Base-by-base conservation (phyloP, 2,888 invertebrate species). In the Bellardia pandia region DNA sequence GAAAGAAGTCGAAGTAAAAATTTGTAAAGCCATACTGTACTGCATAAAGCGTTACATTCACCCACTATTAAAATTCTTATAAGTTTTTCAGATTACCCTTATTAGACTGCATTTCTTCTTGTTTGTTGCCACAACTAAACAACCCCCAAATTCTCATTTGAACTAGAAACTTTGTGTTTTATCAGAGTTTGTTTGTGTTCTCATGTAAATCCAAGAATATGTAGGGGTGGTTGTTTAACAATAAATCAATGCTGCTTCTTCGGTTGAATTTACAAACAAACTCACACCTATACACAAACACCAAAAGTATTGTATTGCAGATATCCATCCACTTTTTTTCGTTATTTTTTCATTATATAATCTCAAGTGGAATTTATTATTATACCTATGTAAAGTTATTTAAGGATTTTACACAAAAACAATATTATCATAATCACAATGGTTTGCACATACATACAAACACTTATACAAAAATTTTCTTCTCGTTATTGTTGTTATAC, bases 291-390 rank as follows among this genome's bases (percentile, higher is more conserved):
- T 42, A 78, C 62, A 53, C 60, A 51, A 40, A 66, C 11, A 53
- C 8, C n/a, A 76, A 53, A 9, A 14, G 16, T 23, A 58, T 72
- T 64, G 2, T 77, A 14, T 40, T 76, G 16, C 76, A 68, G 9
- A 48, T 77, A 30, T 80, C 13, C 8, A 30, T 72, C 13, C 5
- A 16, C 14, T 69, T 48, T 71, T 16, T 42, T 48, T 14, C n/a
- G 7, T 58, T 16, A n/a, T 30, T 40, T 75, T 82, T n/a, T 33
- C 42, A 80, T 86, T 86, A 86, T 86, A 86, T 86, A 86, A 83
- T 78, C 58, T 45, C n/a, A 75, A 69, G 23, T 72, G 64, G 37
- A 71, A 56, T 77, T 64, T 71, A 30, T 42, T 33, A n/a, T 33
- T 33, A 3, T 53, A n/a, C n/a, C n/a, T n/a, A 83, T 14, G 33